A percentile compares a stretch with the other conserved stretches of the same genome.
Evolutionary conservation across 2,113 vertebrate genomes (phyloP).

Genomic region (Cebidichthys violaceus): DNA sequence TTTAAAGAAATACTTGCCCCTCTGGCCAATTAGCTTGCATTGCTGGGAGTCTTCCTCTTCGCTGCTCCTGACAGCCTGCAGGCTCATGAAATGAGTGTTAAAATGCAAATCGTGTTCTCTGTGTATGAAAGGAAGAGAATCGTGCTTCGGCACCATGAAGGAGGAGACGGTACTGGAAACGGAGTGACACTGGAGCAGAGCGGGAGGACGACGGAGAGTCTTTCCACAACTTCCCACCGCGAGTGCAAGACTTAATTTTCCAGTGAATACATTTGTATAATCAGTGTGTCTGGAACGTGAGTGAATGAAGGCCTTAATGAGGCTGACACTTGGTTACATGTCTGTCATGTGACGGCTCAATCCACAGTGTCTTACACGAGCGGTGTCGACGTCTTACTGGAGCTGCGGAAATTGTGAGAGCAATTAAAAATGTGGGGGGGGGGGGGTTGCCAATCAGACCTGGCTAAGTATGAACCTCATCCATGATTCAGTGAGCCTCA

Average conservation of each 20-base stretch:
- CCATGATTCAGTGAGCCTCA: slow-evolving; percentile 5
- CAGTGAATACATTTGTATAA: not conserved
- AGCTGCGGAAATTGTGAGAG: slow-evolving; percentile 22
- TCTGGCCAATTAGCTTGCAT: slow-evolving; percentile 42
- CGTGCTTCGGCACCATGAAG: slow-evolving; percentile 29
- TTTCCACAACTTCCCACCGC: not conserved
- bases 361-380: slow-evolving; percentile 32
- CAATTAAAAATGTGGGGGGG: slow-evolving; percentile 35
- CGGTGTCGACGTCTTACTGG: not conserved
- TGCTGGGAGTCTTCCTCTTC: slow-evolving; percentile 32
- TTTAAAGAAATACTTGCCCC: slow-evolving; percentile 20
- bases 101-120: slow-evolving; percentile 51
- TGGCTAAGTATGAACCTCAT: slow-evolving; percentile 1
- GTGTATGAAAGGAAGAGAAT: slow-evolving; percentile 27
- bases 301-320: slow-evolving; percentile 6
- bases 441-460: slow-evolving; percentile 17
- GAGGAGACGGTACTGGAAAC: slow-evolving; percentile 7
- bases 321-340: slow-evolving; percentile 4
- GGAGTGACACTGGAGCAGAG: slow-evolving; percentile 10
- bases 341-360: slow-evolving; percentile 20
- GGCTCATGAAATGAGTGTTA: slow-evolving; percentile 47
- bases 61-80: slow-evolving; percentile 36
- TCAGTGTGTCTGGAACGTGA: not conserved
- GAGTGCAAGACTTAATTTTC: not conserved
- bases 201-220: not conserved